These are phyloP conservation scores for Anoplius nigerrimus DNA, from an alignment of 2,888 invertebrate genomes.

Conservation along the genomic window DNA sequence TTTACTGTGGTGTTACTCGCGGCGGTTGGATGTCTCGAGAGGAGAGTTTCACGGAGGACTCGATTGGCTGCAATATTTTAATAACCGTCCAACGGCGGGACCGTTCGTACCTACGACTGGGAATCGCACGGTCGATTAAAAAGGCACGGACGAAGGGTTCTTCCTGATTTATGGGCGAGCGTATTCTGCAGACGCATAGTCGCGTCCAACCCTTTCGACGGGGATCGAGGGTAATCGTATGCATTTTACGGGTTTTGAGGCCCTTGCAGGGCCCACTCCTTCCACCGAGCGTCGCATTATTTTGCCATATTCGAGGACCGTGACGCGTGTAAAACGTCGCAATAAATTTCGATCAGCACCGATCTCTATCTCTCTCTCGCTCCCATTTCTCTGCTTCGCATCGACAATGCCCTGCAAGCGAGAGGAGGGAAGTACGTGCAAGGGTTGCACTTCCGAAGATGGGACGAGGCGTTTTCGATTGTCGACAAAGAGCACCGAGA, in stretches of 20 bases:
- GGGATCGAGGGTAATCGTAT: slow-evolving; percentile 69
- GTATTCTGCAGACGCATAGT: slow-evolving; percentile 11
- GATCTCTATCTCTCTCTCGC: slow-evolving; percentile 14
- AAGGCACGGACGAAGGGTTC: slow-evolving; percentile 34
- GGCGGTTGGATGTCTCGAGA: too few species aligned
- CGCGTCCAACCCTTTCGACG: slow-evolving; percentile 47
- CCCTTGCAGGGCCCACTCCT: slow-evolving; percentile 33
- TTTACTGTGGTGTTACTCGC: too few species aligned
- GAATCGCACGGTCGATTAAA: slow-evolving; percentile 52
- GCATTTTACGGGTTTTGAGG: slow-evolving; percentile 64
- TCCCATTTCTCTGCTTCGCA: slow-evolving; percentile 31
- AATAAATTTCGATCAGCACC: slow-evolving; percentile 69
- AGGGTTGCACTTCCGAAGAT: too few species aligned
- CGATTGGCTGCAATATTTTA: too few species aligned
- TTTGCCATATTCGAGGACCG: slow-evolving; percentile 58
- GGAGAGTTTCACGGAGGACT: too few species aligned
- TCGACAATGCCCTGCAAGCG: slow-evolving; percentile 19
- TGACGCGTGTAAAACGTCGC: slow-evolving; percentile 64
- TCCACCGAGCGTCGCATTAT: slow-evolving; percentile 35
- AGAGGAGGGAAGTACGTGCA: too few species aligned
- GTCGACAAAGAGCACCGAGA: too few species aligned
- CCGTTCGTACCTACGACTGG: too few species aligned
- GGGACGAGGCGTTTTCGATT: too few species aligned
- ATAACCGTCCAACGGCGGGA: too few species aligned
- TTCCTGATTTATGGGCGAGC: slow-evolving; percentile 54